Evolutionary conservation across 2,113 vertebrate species (phyloP).

Genomic region (Pelusios castaneus): DNA sequence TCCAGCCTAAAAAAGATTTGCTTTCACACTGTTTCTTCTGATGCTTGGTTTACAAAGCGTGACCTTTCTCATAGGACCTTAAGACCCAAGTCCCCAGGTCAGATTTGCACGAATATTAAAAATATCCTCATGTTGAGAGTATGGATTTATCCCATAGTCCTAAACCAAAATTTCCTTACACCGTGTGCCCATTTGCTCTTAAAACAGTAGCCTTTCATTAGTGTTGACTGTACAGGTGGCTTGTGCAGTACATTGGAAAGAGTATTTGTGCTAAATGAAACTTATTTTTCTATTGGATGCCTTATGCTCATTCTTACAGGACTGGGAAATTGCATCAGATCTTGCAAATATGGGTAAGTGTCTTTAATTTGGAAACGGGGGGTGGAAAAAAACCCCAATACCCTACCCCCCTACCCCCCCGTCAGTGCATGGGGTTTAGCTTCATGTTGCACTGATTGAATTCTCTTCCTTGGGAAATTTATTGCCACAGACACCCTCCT

Average conservation of each 20-base stretch:
- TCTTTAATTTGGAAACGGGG: accelerated
- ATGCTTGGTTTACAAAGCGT: background rate
- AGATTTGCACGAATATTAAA: background rate
- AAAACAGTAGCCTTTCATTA: background rate
- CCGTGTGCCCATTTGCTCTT: background rate
- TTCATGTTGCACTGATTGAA: too few species aligned
- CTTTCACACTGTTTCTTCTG: background rate
- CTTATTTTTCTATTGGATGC: background rate
- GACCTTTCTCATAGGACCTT: background rate
- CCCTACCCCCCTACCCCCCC: too few species aligned
- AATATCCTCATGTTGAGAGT: accelerated
- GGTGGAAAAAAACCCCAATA: background rate
- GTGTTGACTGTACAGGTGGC: background rate
- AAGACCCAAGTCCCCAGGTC: background rate
- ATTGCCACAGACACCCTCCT: background rate
- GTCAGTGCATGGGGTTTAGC: accelerated
- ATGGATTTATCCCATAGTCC: background rate
- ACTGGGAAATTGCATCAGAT: accelerated
- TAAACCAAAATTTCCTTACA: accelerated
- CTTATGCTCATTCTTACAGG: background rate
- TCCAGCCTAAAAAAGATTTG: background rate
- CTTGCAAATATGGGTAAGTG: accelerated
- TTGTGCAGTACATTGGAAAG: background rate
- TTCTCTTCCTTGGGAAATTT: background rate
- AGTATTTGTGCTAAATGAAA: accelerated